These are phyloP conservation scores for Eucera pruinosa DNA, from an alignment of 2,888 invertebrate species.

Conservation along the genomic window DNA sequence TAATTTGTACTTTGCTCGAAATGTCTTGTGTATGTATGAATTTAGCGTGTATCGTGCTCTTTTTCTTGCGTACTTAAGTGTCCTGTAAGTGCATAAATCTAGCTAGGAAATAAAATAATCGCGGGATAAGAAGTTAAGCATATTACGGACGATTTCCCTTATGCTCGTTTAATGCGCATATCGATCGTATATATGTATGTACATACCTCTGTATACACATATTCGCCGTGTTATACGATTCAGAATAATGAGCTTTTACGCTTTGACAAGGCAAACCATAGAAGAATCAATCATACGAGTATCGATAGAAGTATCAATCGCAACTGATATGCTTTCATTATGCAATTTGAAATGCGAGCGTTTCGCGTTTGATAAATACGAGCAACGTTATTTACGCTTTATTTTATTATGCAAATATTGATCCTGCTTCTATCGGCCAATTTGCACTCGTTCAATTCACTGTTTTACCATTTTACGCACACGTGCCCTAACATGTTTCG, in stretches of 20 bases:
- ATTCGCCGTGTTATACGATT: slow-evolving; percentile 10
- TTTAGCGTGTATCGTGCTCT: too few species aligned
- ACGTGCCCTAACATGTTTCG: neutral
- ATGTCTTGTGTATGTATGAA: too few species aligned
- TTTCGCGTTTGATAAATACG: neutral
- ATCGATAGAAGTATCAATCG: slow-evolving; percentile 18
- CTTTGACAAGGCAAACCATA: neutral
- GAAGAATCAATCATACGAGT: slow-evolving; percentile 13
- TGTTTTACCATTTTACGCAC: neutral
- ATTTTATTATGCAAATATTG: slow-evolving; percentile 11
- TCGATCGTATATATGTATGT: slow-evolving; percentile 29
- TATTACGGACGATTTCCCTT: slow-evolving; percentile 34
- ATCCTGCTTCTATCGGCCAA: neutral
- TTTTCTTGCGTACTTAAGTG: too few species aligned
- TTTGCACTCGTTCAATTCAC: neutral
- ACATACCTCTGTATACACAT: too few species aligned
- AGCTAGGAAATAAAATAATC: too few species aligned
- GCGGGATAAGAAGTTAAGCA: too few species aligned
- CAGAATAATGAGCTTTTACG: slow-evolving; percentile 25
- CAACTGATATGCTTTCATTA: slow-evolving; percentile 5
- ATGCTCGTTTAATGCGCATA: slow-evolving; percentile 26
- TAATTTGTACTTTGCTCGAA: too few species aligned
- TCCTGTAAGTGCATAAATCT: too few species aligned
- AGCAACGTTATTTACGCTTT: neutral
- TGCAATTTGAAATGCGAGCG: slow-evolving; percentile 4